phyloP scores from a whole-genome alignment of 92 coral and sea anemone genomes.

The Actinernus sp. region DNA sequence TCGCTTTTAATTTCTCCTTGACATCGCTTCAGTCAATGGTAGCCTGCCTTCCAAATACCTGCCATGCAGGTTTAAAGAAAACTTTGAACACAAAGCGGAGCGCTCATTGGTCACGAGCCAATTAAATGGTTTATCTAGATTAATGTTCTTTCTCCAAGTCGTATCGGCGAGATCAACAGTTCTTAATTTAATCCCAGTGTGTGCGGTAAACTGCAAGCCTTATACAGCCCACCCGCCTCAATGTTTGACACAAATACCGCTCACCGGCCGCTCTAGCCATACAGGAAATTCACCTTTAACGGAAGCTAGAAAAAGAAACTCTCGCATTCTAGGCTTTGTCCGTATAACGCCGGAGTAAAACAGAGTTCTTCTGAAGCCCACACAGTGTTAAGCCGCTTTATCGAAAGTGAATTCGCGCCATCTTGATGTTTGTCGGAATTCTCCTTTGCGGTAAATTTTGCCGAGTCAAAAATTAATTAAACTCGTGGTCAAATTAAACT shows the following conservation, averaged over 20 bases:
- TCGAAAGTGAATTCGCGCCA: not conserved
- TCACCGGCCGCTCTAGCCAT: too few relatives aligned
- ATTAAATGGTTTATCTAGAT: slow-evolving; percentile 15
- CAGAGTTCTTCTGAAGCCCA: too few relatives aligned
- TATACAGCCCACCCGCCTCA: too few relatives aligned
- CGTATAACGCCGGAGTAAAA: too few relatives aligned
- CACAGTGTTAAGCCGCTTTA: not conserved
- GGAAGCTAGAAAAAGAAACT: too few relatives aligned
- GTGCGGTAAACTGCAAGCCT: slow-evolving; percentile 35
- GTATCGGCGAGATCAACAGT: slow-evolving; percentile 31
- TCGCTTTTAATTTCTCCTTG: too few relatives aligned
- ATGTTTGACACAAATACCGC: too few relatives aligned
- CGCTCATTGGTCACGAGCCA: slow-evolving; percentile 30
- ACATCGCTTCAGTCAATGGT: too few relatives aligned
- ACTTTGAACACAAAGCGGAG: slow-evolving; percentile 16
- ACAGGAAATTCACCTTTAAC: too few relatives aligned
- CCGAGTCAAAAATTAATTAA: slow-evolving; percentile 29
- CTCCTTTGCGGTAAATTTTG: not conserved
- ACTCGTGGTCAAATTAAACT: slow-evolving; percentile 26
- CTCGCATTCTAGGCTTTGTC: too few relatives aligned
- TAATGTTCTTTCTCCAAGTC: slow-evolving; percentile 15
- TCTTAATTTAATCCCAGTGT: slow-evolving; percentile 23
- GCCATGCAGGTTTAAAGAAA: too few relatives aligned
- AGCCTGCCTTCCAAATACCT: too few relatives aligned
- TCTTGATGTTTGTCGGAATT: slow-evolving; percentile 1